phyloP scores from a whole-genome alignment of 2,888 invertebrate species.

The Sussaba pulchella region DNA sequence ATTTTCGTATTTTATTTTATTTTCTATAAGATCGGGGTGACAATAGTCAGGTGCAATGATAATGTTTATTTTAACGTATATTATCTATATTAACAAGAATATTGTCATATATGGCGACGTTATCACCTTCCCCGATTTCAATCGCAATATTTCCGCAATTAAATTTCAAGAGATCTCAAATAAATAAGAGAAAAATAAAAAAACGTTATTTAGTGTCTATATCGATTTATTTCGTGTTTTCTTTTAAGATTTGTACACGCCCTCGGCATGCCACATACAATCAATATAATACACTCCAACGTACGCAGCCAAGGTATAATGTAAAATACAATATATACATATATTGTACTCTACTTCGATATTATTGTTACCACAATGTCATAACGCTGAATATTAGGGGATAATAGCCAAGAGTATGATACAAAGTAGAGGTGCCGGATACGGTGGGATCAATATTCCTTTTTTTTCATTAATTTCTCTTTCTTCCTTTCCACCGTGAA shows the following conservation, averaged over 20 bases:
- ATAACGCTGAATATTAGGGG: conserved; percentile 74
- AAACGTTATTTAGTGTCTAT: conserved; percentile 54
- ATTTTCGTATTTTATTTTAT: too few species aligned
- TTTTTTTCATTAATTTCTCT: conserved; percentile 49
- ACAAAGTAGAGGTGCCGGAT: conserved; percentile 75
- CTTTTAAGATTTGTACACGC: conserved; percentile 81
- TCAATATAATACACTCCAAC: conserved; percentile 81
- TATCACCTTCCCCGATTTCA: too few species aligned
- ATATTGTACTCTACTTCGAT: conserved; percentile 78
- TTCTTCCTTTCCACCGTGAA: conserved; percentile 35
- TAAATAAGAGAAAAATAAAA: background rate
- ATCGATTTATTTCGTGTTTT: conserved; percentile 72
- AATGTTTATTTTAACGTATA: too few species aligned
- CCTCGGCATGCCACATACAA: conserved; percentile 81
- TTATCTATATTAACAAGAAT: too few species aligned
- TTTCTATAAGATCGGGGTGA: too few species aligned
- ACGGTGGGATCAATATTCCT: conserved; percentile 70
- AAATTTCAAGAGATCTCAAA: too few species aligned
- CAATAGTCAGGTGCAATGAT: too few species aligned
- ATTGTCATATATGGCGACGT: too few species aligned
- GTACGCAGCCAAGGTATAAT: conserved; percentile 81
- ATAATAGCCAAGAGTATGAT: conserved; percentile 76
- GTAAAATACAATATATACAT: conserved; percentile 81
- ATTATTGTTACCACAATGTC: conserved; percentile 77
- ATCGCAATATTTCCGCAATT: too few species aligned